Percentiles rank a stretch among this genome's conserved stretches.
These are phyloP conservation scores for Gymnodraco acuticeps DNA, from an alignment of 2,797 vertebrate species.

Conservation along the genomic window DNA sequence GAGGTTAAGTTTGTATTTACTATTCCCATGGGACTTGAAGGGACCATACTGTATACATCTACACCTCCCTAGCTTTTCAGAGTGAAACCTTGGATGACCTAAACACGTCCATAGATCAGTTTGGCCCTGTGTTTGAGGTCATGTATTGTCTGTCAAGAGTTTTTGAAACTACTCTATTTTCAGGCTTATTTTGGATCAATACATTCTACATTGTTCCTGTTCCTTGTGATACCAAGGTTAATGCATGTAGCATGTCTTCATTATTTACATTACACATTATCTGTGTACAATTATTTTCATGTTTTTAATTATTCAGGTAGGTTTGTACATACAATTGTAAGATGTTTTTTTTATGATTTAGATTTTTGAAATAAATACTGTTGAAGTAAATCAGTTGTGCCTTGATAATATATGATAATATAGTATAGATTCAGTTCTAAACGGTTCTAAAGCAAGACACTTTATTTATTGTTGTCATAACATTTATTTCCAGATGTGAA, in stretches of 20 bases:
- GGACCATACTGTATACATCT: neutral
- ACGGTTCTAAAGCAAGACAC: no score
- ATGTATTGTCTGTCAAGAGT: neutral
- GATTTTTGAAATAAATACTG: constrained; percentile 56
- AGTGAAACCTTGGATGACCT: neutral
- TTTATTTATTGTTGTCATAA: no score
- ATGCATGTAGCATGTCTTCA: constrained; percentile 28
- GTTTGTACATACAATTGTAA: constrained; percentile 49
- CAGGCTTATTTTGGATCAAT: neutral
- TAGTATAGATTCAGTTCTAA: no score
- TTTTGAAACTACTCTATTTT: constrained; percentile 20
- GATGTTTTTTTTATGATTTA: constrained; percentile 41
- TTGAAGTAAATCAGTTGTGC: constrained; percentile 7
- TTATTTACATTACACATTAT: constrained; percentile 8
- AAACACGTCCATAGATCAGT: constrained; percentile 9
- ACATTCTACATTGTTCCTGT: neutral
- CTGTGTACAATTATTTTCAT: constrained; percentile 16
- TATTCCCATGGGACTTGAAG: constrained; percentile 1
- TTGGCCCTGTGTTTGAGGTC: constrained; percentile 11
- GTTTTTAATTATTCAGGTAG: constrained; percentile 42
- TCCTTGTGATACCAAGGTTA: neutral
- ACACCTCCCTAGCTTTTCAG: neutral
- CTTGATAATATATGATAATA: neutral
- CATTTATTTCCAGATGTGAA: no score
- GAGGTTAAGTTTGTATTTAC: neutral